A percentile compares a stretch with the other conserved stretches of the same genome.
Evolutionary conservation across 2,888 invertebrate genomes (phyloP).

Genomic region (Drosophila austrosaltans): DNA sequence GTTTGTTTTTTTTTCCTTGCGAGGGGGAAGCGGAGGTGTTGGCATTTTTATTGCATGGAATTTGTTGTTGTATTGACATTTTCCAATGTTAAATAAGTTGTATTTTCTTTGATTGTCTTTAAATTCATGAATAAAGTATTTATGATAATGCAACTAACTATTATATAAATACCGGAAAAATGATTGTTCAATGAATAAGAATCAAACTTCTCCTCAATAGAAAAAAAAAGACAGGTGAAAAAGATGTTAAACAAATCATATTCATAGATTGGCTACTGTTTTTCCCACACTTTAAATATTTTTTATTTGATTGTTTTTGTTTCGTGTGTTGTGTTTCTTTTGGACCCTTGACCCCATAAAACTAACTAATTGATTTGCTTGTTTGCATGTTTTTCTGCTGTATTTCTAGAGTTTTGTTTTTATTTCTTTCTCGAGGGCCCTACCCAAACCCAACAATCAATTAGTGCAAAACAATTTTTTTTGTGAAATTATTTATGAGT

Average conservation of each 20-base stretch:
- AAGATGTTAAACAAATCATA: conserved; percentile 21
- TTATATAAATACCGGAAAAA: not conserved
- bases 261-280: conserved; percentile 28
- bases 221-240: not conserved
- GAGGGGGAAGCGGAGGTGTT: not conserved
- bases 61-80: not conserved
- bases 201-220: not conserved
- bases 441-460: conserved; percentile 54
- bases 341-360: conserved; percentile 59
- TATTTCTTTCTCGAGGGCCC: conserved; percentile 10
- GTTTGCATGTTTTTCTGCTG: conserved; percentile 17
- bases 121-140: not conserved
- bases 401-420: conserved; percentile 11
- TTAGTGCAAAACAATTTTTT: conserved; percentile 46
- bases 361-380: conserved; percentile 47
- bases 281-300: not conserved
- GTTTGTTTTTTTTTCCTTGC: conserved; percentile 21
- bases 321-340: conserved; percentile 11
- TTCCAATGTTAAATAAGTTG: not conserved
- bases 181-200: not conserved
- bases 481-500: conserved; percentile 14
- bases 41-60: conserved; percentile 10
- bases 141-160: not conserved
- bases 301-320: not conserved
- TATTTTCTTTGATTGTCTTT: not conserved